A percentile compares a stretch with the other conserved stretches of the same genome.
These are phyloP conservation scores for Genyomyrus donnyi DNA, from an alignment of 2,113 vertebrate species.

Conservation along the genomic window DNA sequence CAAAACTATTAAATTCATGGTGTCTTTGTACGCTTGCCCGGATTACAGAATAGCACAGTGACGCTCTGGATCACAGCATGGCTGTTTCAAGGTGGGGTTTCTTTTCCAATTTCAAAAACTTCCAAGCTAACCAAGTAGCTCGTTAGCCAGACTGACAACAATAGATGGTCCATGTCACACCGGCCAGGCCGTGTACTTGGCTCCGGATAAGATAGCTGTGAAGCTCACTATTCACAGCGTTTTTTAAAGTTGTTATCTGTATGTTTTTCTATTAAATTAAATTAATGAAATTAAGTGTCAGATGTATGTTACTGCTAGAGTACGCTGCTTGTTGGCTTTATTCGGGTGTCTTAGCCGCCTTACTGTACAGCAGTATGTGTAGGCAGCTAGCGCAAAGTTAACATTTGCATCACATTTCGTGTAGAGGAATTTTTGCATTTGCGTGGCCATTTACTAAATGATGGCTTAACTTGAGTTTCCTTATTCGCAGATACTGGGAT, in stretches of 20 bases:
- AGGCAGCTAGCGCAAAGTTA: not conserved
- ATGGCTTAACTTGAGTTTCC: not conserved
- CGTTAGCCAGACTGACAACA: slow-evolving; percentile 13
- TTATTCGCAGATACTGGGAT: not conserved
- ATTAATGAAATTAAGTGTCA: not conserved
- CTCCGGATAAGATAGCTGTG: not conserved
- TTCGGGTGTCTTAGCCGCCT: not conserved
- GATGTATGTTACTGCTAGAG: not conserved
- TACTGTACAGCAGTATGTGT: not conserved
- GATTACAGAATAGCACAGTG: slow-evolving; percentile 19
- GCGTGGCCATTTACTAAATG: not conserved
- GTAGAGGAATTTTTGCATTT: not conserved
- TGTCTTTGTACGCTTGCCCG: slow-evolving; percentile 37
- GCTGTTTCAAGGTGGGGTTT: slow-evolving; percentile 60
- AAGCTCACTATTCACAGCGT: not conserved
- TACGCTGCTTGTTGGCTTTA: not conserved
- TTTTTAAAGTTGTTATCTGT: not conserved
- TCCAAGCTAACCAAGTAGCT: not conserved
- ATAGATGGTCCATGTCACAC: slow-evolving; percentile 10
- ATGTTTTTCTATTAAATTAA: not conserved
- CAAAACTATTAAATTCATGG: slow-evolving; percentile 6
- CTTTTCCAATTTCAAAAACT: not conserved
- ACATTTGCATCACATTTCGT: not conserved
- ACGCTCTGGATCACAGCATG: slow-evolving; percentile 39
- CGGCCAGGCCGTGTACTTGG: slow-evolving; percentile 13